These are phyloP conservation scores for Pycnonotus jocosus DNA, from an alignment of 2,113 vertebrate species.

Conservation along the genomic window DNA sequence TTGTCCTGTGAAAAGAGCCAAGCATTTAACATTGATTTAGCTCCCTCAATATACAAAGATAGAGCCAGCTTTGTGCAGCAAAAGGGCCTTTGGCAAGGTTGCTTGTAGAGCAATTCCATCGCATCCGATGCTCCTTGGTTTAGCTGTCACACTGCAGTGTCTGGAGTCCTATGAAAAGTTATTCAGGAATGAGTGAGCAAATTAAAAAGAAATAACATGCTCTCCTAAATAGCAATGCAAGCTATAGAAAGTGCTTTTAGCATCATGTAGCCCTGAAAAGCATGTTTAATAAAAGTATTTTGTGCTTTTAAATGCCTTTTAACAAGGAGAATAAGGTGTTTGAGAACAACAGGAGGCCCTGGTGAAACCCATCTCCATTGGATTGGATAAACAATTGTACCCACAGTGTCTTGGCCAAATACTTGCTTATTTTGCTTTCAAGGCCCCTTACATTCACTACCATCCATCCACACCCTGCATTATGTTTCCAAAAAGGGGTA, in stretches of 20 bases:
- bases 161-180: conserved; percentile 82
- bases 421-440: conserved; percentile 22
- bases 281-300: conserved; percentile 66
- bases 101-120: conserved; percentile 91
- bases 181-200: conserved; percentile 83
- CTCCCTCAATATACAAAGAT: conserved; percentile 93
- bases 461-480: neutral
- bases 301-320: conserved; percentile 60
- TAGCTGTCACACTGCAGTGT: conserved; percentile 86
- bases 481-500: neutral
- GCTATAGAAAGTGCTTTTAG: conserved; percentile 68
- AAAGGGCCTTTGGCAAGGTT: conserved; percentile 98
- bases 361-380: neutral
- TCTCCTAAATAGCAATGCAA: conserved; percentile 76
- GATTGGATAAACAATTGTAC: neutral
- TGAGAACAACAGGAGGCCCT: neutral
- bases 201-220: conserved; percentile 81
- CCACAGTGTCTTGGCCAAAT: neutral
- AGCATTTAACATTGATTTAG: conserved; percentile 95
- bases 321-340: conserved; percentile 29
- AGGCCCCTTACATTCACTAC: neutral
- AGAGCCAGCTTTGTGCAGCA: conserved; percentile 85
- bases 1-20: conserved; percentile 97
- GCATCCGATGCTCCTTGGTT: conserved; percentile 84
- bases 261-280: conserved; percentile 76